These are phyloP conservation scores for Drosophila mimetica DNA, from an alignment of 2,888 invertebrate species.

Conservation along the genomic window DNA sequence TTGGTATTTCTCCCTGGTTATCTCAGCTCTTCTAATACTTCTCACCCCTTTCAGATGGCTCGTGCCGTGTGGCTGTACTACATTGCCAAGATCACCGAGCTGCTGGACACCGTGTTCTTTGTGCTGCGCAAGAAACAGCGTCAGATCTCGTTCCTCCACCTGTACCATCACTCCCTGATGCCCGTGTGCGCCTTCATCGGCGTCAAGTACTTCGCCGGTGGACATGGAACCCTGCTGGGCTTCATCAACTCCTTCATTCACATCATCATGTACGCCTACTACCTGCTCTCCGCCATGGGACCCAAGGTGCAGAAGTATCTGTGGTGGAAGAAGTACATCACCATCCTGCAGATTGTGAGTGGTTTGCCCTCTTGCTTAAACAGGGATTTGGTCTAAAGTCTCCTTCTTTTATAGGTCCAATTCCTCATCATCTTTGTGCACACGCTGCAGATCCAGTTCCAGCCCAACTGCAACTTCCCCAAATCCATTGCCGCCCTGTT, in stretches of 20 bases:
- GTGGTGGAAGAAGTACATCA: conserved; percentile 98
- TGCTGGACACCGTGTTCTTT: conserved; percentile 88
- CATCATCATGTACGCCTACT: conserved; percentile 96
- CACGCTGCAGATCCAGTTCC: conserved; percentile 87
- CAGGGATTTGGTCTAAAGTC: too few species aligned
- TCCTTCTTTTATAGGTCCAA: conserved; percentile 86
- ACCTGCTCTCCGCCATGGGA: conserved; percentile 94
- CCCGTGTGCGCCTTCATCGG: conserved; percentile 88
- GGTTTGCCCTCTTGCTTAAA: background rate
- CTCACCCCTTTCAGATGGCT: conserved; percentile 77
- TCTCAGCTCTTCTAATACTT: background rate
- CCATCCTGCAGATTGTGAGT: conserved; percentile 92
- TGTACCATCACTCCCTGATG: conserved; percentile 93
- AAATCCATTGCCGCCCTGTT: conserved; percentile 89
- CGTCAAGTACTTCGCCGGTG: conserved; percentile 90
- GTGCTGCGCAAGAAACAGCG: conserved; percentile 92
- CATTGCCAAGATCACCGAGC: conserved; percentile 84
- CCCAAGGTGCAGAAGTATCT: conserved; percentile 94
- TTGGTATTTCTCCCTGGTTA: background rate
- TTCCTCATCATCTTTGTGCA: conserved; percentile 91
- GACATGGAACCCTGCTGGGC: conserved; percentile 94
- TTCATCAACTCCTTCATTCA: conserved; percentile 95
- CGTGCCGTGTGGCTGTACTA: conserved; percentile 84
- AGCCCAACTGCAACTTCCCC: conserved; percentile 89
- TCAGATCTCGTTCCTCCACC: conserved; percentile 93